These are phyloP conservation scores for Pyrrhosoma nymphula DNA, from an alignment of 2,888 invertebrate genomes.

Conservation along the genomic window DNA sequence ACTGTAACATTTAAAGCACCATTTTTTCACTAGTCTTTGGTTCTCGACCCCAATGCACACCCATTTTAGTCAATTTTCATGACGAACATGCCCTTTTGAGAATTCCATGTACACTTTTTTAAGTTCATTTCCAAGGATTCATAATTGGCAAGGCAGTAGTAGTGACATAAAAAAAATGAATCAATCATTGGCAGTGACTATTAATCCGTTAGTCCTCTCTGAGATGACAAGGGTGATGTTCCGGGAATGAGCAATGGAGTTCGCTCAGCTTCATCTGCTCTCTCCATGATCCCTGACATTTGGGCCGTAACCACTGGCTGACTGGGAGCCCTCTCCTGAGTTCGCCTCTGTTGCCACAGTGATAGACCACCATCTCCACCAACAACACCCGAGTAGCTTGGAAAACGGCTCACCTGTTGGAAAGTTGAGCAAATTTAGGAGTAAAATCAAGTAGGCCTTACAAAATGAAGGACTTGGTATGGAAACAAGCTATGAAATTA, in stretches of 20 bases:
- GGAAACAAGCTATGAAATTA: too few species aligned
- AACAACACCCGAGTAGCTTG: conserved; percentile 73
- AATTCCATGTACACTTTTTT: background rate
- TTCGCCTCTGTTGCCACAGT: conserved; percentile 32
- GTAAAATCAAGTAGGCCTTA: background rate
- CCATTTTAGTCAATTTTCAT: conserved; percentile 21
- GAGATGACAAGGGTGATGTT: conserved; percentile 29
- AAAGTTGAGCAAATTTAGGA: background rate
- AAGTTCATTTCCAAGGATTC: conserved; percentile 5
- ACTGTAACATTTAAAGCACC: conserved; percentile 54
- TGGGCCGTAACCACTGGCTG: conserved; percentile 40
- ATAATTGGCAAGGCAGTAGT: background rate
- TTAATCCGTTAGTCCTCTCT: conserved; percentile 26
- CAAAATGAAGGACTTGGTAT: background rate
- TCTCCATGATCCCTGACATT: conserved; percentile 70
- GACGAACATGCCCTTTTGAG: background rate
- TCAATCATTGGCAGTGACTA: conserved; percentile 48
- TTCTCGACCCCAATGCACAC: background rate
- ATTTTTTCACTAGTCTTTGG: conserved; percentile 64
- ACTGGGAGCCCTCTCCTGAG: conserved; percentile 31
- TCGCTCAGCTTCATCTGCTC: conserved; percentile 71
- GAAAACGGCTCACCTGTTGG: conserved; percentile 75
- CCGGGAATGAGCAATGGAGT: conserved; percentile 70
- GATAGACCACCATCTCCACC: conserved; percentile 24
- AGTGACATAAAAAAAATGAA: conserved; percentile 12